A percentile compares a stretch with the other conserved stretches of the same genome.
These are phyloP conservation scores for Microplitis deprimator DNA, from an alignment of 2,888 invertebrate species.

Conservation along the genomic window DNA sequence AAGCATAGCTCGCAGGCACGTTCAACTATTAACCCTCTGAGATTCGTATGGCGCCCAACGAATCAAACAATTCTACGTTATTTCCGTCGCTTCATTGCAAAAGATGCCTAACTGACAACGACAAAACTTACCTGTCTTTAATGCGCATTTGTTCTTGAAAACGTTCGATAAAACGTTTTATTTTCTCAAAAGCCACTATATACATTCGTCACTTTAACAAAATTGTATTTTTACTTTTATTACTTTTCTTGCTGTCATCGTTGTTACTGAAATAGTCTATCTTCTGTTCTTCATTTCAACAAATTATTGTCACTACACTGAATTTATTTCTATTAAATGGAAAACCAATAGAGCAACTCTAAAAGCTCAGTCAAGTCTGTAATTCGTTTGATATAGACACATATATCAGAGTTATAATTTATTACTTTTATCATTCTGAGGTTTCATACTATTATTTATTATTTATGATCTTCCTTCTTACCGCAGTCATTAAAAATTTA, in stretches of 20 bases:
- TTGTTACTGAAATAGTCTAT: neutral
- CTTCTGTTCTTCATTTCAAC: conserved; percentile 1
- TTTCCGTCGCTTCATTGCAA: conserved; percentile 25
- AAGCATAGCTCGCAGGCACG: conserved; percentile 57
- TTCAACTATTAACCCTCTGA: conserved; percentile 63
- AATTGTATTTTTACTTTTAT: conserved; percentile 27
- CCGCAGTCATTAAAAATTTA: neutral
- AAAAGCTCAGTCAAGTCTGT: neutral
- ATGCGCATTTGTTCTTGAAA: conserved; percentile 18
- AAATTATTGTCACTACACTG: conserved; percentile 2
- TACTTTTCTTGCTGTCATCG: neutral
- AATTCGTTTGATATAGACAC: neutral
- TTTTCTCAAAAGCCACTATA: conserved; percentile 23
- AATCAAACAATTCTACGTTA: conserved; percentile 47
- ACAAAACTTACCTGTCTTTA: conserved; percentile 32
- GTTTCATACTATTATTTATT: neutral
- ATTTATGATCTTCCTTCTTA: neutral
- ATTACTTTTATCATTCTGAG: neutral
- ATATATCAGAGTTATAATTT: neutral
- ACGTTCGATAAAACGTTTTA: conserved; percentile 25
- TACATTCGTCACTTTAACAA: conserved; percentile 31
- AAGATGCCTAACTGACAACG: conserved; percentile 19
- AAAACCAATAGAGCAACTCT: neutral
- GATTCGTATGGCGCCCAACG: conserved; percentile 59
- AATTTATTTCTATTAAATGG: neutral